A percentile compares a stretch with the other conserved stretches of the same genome.
These are phyloP conservation scores for Hyposmocoma kahamanoa DNA, from an alignment of 1,140 invertebrate genomes.

Conservation along the genomic window DNA sequence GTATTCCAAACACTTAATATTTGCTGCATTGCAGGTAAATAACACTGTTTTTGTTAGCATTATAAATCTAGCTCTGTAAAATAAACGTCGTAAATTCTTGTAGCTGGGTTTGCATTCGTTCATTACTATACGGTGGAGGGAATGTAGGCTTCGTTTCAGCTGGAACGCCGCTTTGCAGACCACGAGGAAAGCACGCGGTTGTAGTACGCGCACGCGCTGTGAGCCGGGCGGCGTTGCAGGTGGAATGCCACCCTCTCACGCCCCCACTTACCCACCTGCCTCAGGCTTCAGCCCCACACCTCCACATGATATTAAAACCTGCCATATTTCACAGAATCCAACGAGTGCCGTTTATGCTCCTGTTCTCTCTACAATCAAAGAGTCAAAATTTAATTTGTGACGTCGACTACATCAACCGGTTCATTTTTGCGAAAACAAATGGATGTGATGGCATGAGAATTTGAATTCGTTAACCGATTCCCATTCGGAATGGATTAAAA, in stretches of 20 bases:
- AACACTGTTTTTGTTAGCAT: too few relatives aligned
- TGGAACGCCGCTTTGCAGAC: conserved; percentile 32
- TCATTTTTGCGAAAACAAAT: not conserved
- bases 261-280: conserved; percentile 13
- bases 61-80: too few relatives aligned
- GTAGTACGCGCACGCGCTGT: conserved; percentile 57
- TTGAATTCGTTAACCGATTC: not conserved
- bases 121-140: not conserved
- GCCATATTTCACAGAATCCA: conserved; percentile 47
- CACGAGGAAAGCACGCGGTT: conserved; percentile 58
- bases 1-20: too few relatives aligned
- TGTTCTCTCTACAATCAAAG: conserved; percentile 37
- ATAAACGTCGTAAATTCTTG: not conserved
- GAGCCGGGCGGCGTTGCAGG: conserved; percentile 10
- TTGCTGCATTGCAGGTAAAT: too few relatives aligned
- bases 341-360: conserved; percentile 40
- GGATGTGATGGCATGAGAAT: not conserved
- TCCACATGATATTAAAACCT: conserved; percentile 47
- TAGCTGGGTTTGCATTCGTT: not conserved
- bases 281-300: conserved; percentile 20
- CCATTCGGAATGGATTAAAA: too few relatives aligned
- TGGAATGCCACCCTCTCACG: conserved; percentile 11
- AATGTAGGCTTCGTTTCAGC: conserved; percentile 27
- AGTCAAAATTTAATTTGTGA: conserved; percentile 46
- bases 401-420: conserved; percentile 12